Base-by-base conservation (phyloP, 2,888 invertebrate genomes). In the Cantharis lateralis region DNA sequence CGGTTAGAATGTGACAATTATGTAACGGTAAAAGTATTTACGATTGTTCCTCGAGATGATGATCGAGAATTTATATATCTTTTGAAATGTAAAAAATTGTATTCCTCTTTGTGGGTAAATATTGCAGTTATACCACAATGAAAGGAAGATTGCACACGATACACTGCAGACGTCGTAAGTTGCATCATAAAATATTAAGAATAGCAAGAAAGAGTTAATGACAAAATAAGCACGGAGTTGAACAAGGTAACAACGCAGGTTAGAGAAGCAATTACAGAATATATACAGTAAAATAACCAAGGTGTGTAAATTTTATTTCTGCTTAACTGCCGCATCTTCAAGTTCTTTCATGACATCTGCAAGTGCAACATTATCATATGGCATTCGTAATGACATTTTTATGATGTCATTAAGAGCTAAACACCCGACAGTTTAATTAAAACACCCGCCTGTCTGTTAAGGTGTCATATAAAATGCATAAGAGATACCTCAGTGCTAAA, bases 371-470 rank as follows among this genome's bases (percentile, higher is more conserved):
- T 81, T 80, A 79, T 78, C 81, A 76, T 78, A 78, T 78, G 77
- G 81, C 80, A 81, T 71, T 78, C 80, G 76, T 80, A 79, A 79
- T 80, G 81, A 82, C 80, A 79, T 80, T 82, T 82, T 82, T 82
- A 82, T 82, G 79, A 81, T 77, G 82, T 81, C 82, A 82, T 82
- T 82, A 82, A 81, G 80, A 81, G 76, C 78, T 76, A 80, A 82
- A 82, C 81, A 83, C 78, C 81, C 78, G 82, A 83, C 82, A 81
- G 81, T 80, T 82, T 83, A 81, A 83, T 83, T 83, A 83, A 83
- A 81, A 80, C 75, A 77, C 80, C 70, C 79, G 80, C 73, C 79
- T 77, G 80, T 74, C 80, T 75, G 78, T 77, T 76, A n/a, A 66
- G 74, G 78, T 79, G 75, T 76, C 78, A 78, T 80, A 80, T 80